Percentiles rank a stretch among this genome's conserved stretches.
Evolutionary conservation across 2,113 vertebrate species (phyloP).

Genomic region (Gymnorhina tibicen): DNA sequence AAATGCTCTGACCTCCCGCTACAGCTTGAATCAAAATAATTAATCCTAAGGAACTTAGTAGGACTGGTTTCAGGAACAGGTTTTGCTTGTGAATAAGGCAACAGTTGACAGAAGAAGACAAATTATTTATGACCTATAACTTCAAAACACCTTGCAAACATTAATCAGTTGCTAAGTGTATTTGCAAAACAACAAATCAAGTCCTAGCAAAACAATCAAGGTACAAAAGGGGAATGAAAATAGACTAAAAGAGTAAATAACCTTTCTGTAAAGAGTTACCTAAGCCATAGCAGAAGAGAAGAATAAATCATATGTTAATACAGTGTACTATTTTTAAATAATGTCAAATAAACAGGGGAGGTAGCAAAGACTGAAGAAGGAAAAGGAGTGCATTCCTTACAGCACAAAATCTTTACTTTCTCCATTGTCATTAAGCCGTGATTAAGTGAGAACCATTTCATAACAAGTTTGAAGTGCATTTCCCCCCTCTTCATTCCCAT

Average conservation of each 20-base stretch:
- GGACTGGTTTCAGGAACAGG: neutral
- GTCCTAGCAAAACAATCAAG: neutral
- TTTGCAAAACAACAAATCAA: neutral
- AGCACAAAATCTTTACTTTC: neutral
- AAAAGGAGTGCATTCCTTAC: neutral
- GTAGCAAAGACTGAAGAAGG: neutral
- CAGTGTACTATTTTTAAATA: neutral
- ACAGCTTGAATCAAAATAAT: neutral
- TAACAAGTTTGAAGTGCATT: neutral
- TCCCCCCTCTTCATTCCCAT: neutral
- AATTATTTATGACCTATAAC: neutral
- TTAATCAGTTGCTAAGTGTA: neutral
- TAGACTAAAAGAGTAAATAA: neutral
- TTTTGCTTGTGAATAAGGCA: neutral
- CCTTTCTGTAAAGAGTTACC: neutral
- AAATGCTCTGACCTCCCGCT: neutral
- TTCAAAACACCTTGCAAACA: neutral
- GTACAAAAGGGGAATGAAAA: neutral
- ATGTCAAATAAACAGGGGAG: neutral
- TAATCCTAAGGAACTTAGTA: neutral
- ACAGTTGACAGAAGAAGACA: neutral
- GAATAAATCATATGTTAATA: neutral
- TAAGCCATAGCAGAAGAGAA: neutral
- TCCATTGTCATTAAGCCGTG: neutral
- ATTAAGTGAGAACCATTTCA: neutral